Percentiles rank a stretch among this genome's conserved stretches.
Evolutionary conservation across 2,888 invertebrate species (phyloP).

Genomic region (Allophyes oxyacanthae): DNA sequence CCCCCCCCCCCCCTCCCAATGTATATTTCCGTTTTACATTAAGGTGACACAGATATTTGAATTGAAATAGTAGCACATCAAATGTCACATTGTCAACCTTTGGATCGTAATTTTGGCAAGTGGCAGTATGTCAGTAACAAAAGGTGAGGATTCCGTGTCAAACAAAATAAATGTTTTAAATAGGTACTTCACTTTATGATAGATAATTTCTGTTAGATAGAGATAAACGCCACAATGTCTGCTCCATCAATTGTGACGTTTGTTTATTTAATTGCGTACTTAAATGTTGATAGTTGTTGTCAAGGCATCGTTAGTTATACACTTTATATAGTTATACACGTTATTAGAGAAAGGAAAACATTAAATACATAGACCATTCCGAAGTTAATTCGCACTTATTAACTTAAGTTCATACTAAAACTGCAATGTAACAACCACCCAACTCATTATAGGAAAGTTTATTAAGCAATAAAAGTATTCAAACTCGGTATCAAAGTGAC

Average conservation of each 20-base stretch:
- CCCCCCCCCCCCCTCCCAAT: neutral
- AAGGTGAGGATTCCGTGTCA: slow-evolving; percentile 52
- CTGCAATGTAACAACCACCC: neutral
- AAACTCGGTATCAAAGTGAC: slow-evolving; percentile 66
- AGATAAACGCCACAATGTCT: slow-evolving; percentile 18
- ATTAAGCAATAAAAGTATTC: slow-evolving; percentile 36
- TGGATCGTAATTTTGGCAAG: slow-evolving; percentile 52
- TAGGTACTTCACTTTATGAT: no score
- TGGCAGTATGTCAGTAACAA: slow-evolving; percentile 37
- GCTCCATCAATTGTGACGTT: neutral
- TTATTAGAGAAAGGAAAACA: neutral
- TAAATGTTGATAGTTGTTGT: slow-evolving; percentile 15
- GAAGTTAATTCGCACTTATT: neutral
- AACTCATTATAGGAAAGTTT: slow-evolving; percentile 29
- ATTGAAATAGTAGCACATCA: slow-evolving; percentile 41
- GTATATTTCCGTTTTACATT: slow-evolving; percentile 4
- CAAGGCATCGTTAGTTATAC: neutral
- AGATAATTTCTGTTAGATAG: slow-evolving; percentile 4
- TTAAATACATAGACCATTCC: neutral
- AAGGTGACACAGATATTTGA: slow-evolving; percentile 42
- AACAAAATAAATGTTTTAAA: slow-evolving; percentile 25
- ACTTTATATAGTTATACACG: neutral
- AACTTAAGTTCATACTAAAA: slow-evolving; percentile 2
- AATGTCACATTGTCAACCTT: slow-evolving; percentile 52
- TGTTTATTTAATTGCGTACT: slow-evolving; percentile 12